A percentile compares a stretch with the other conserved stretches of the same genome.
These are phyloP conservation scores for Dryadula phaetusa DNA, from an alignment of 2,888 invertebrate species.

Conservation along the genomic window DNA sequence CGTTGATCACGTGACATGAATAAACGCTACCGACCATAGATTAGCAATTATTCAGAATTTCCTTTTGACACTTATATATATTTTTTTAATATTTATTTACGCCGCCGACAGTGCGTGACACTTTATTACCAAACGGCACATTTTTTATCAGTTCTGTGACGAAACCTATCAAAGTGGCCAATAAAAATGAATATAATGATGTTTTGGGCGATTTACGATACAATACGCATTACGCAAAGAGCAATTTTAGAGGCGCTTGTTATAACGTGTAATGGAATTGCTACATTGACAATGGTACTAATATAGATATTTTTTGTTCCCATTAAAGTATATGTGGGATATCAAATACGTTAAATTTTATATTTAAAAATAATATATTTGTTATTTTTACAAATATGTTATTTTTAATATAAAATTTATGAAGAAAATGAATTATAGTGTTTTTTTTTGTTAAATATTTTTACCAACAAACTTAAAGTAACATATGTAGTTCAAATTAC, in stretches of 20 bases:
- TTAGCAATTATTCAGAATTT: slow-evolving; percentile 18
- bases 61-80: slow-evolving; percentile 22
- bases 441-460: slow-evolving; percentile 4
- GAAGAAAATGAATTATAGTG: neutral
- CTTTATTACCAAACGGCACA: slow-evolving; percentile 22
- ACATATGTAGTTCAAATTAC: too few species aligned
- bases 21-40: slow-evolving; percentile 21
- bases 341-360: slow-evolving; percentile 1
- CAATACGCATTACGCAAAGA: slow-evolving; percentile 9
- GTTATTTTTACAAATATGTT: too few species aligned
- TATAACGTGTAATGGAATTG: slow-evolving; percentile 13
- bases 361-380: too few species aligned
- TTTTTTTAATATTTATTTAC: slow-evolving; percentile 14
- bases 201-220: slow-evolving; percentile 21
- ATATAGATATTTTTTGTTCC: neutral
- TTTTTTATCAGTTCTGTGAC: slow-evolving; percentile 12
- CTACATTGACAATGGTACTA: neutral
- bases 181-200: slow-evolving; percentile 25
- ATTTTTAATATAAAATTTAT: too few species aligned
- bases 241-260: neutral
- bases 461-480: neutral
- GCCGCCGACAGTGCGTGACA: slow-evolving; percentile 14
- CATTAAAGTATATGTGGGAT: neutral
- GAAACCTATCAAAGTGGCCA: slow-evolving; percentile 24
- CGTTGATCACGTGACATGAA: slow-evolving; percentile 18